Base-by-base conservation (phyloP, 2,888 invertebrate genomes). In the Drosophila paranaensis region DNA sequence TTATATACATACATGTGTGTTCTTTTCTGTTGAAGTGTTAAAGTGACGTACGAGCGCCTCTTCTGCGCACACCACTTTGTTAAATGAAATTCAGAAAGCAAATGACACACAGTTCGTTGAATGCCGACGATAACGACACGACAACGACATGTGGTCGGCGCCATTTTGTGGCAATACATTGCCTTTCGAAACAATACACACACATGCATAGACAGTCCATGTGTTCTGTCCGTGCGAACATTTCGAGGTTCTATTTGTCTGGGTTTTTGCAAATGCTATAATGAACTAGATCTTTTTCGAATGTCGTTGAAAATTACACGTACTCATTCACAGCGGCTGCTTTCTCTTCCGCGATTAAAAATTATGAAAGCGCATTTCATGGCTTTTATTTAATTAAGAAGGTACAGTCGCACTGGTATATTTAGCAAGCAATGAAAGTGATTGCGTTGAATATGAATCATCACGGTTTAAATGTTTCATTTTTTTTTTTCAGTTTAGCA, bases 131-230 rank as follows among this genome's bases (percentile, higher is more conserved):
- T 77, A 80, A 75, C 82, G 73, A 79, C 80, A 80, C 73, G 73
- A 58, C 73, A 69, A 58, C 80, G 79, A 85, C 89, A 85, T 85
- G 85, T 84, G 85, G 89, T 79, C 84, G 85, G 82, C 85, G 88
- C 87, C 87, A 90, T 89, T 89, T 85, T 82, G 88, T 69, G 77
- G 81, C 74, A 77, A 85, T 79, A 87, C 76, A 82, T 72, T 90
- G 78, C 60, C 82, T 71, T 53, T 65, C 53, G 30, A 66, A 60
- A 53, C 37, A 42, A 45, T 57, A 37, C 60, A 39, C n/a, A 54
- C 48, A 65, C 42, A 40, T 48, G 20, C 11, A 46, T 55, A 43
- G 61, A 43, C 16, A 42, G 58, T 54, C 45, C 60, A 48, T 62
- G 56, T 65, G 64, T 61, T 75, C 50, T 4, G 46, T 46, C 20